Base-by-base conservation (phyloP, 2,888 invertebrate genomes). In the Cryptus armator region DNA sequence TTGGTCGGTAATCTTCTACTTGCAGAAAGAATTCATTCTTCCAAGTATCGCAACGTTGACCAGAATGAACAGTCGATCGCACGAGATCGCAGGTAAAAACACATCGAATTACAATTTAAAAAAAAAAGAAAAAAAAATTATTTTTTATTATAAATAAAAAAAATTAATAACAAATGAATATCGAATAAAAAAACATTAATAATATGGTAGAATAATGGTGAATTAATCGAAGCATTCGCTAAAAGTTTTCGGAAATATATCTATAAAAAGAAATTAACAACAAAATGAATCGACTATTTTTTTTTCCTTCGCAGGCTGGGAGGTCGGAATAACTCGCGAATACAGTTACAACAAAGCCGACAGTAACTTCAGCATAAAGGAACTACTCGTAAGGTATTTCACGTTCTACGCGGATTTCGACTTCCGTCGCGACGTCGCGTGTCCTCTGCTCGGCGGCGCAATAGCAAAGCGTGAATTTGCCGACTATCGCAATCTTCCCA, bases 1-100 rank as follows among this genome's bases (percentile, higher is more conserved):
- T 0, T 94, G 96, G 90, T 92, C 96, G 92, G 95, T 95, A 4
- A 94, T 96, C 51, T 96, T 95, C 90, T 96, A 94, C 88, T 91
- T 96, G 29, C 96, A 96, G 93, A 88, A 89, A 0, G 90, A 94
- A 64, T 89, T 92, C 0, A 89, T 94, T 70, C 89, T 96, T 66
- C 89, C 93, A 24, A 92, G 95, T 0, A 78, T 92, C 90, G 86
- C 93, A 90, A 86, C 91, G 88, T 91, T 91, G 43, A 87, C 88
- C 44, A 19, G 59, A 16, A 14, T 24, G 12, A 75, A 84, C 19
- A 86, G 87, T 43, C 14, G 85, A 14, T 89, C 89, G 1, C 81
- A 85, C 67, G 81, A 88, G 12, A 83, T 92, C 9, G 84, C 51
- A 46, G 93, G 83, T 83, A 59, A 59, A 19, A 29, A 59, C 1